phyloP scores from a whole-genome alignment of 2,797 vertebrate species.

The Ambastaia sidthimunki region DNA sequence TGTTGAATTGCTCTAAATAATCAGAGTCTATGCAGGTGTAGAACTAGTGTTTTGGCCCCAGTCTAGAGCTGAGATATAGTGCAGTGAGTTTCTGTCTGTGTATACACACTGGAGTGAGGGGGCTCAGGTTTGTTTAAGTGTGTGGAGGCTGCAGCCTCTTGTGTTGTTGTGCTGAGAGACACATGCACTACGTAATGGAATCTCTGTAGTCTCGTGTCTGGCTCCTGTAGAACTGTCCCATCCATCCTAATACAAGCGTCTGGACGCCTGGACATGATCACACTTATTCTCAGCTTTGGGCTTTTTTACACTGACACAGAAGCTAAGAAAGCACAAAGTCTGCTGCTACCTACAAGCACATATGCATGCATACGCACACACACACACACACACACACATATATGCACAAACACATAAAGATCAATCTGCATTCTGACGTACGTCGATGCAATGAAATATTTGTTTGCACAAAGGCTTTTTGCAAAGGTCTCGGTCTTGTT shows the following conservation, averaged over 20 bases:
- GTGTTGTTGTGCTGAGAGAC: constrained; percentile 71
- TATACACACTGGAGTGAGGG: constrained; percentile 57
- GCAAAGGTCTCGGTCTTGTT: constrained; percentile 41
- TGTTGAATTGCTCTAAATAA: constrained; percentile 7
- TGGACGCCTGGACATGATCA: constrained; percentile 64
- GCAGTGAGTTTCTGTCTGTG: constrained; percentile 52
- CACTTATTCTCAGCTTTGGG: constrained; percentile 36
- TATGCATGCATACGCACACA: not conserved
- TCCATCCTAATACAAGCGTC: constrained; percentile 66
- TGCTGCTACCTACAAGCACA: constrained; percentile 25
- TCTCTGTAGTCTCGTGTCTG: constrained; percentile 78
- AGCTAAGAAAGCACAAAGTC: constrained; percentile 44
- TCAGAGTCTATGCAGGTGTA: constrained; percentile 26
- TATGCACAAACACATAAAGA: not conserved
- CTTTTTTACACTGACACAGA: constrained; percentile 36
- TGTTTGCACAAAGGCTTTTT: constrained; percentile 61
- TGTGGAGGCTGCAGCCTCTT: constrained; percentile 57
- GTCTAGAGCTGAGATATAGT: constrained; percentile 29
- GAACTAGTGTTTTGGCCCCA: not conserved
- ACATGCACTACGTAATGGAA: constrained; percentile 80
- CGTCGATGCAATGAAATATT: not conserved
- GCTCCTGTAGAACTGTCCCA: constrained; percentile 74
- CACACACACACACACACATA: not conserved
- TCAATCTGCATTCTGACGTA: constrained; percentile 59
- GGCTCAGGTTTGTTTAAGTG: constrained; percentile 59